phyloP scores from a whole-genome alignment of 1,140 invertebrate species.

The Hyles euphorbiae region DNA sequence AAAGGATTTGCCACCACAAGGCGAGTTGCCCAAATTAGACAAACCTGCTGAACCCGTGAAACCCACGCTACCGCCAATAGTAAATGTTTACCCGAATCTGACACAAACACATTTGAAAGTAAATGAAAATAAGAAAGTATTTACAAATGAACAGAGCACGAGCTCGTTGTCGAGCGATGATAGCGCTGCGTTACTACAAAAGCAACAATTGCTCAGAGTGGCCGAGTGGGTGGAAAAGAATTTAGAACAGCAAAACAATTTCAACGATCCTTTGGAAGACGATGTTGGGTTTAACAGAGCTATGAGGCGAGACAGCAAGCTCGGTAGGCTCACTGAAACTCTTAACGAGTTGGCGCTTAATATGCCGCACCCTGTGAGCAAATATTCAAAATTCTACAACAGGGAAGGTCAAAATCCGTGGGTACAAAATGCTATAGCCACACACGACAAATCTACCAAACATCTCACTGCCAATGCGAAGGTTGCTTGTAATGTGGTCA shows the following conservation, averaged over 20 bases:
- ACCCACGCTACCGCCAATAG: slow-evolving; percentile 45
- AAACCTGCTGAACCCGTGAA: slow-evolving; percentile 41
- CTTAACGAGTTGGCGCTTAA: slow-evolving; percentile 61
- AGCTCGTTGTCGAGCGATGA: slow-evolving; percentile 73
- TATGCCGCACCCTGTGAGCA: slow-evolving; percentile 67
- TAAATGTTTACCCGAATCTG: slow-evolving; percentile 66
- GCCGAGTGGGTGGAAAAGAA: slow-evolving; percentile 82
- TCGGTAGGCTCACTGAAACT: slow-evolving; percentile 59
- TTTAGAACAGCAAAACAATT: slow-evolving; percentile 69
- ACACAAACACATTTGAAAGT: slow-evolving; percentile 69
- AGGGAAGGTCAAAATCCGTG: slow-evolving; percentile 49
- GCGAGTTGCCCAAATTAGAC: slow-evolving; percentile 28
- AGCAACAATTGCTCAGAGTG: slow-evolving; percentile 80
- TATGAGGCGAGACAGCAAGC: slow-evolving; percentile 50
- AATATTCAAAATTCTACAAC: slow-evolving; percentile 54
- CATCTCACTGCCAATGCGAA: slow-evolving; percentile 24
- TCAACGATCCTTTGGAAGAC: slow-evolving; percentile 63
- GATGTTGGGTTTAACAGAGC: slow-evolving; percentile 46
- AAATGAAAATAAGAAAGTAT: slow-evolving; percentile 64
- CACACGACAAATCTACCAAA: slow-evolving; percentile 34
- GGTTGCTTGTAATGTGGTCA: slow-evolving; percentile 44
- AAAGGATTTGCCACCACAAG: slow-evolving; percentile 55
- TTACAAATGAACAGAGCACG: slow-evolving; percentile 71
- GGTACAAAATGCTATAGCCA: slow-evolving; percentile 38
- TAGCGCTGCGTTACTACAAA: slow-evolving; percentile 72